Conservation (phyloP, 2,113 vertebrate species). For the Propithecus coquereli region DNA sequence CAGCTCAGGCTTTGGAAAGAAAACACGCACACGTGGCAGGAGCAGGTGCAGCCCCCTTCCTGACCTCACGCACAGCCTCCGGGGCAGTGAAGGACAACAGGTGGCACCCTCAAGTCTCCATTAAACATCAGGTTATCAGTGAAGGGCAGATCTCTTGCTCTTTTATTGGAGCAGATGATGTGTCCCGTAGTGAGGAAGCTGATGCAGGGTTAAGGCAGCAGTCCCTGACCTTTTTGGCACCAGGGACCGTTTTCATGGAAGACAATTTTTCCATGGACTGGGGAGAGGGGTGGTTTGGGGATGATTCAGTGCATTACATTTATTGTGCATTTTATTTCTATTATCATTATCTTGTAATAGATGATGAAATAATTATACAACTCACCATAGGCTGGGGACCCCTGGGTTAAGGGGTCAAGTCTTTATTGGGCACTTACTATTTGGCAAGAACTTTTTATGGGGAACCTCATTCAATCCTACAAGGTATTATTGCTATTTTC, state of each 20-base stretch:
- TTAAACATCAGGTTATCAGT: not conserved
- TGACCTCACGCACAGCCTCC: not conserved
- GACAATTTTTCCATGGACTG: too few species aligned
- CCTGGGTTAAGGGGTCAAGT: not conserved
- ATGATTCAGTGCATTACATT: too few species aligned
- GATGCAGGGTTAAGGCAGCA: not conserved
- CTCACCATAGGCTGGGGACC: too few species aligned
- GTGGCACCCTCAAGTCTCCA: not conserved
- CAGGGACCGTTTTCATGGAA: too few species aligned
- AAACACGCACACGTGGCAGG: accelerated
- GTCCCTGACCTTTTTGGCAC: too few species aligned
- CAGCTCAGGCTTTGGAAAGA: not conserved
- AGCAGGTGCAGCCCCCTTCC: not conserved
- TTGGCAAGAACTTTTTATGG: not conserved
- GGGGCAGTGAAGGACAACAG: too few species aligned
- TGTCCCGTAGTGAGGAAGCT: too few species aligned
- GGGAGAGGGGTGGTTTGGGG: too few species aligned
- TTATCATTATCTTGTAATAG: too few species aligned
- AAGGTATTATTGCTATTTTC: not conserved
- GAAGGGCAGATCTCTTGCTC: not conserved
- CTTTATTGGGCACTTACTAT: not conserved
- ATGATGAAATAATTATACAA: too few species aligned
- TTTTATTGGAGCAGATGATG: not conserved
- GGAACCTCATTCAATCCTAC: not conserved
- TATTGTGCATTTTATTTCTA: too few species aligned